These are phyloP conservation scores for Danionella dracula DNA, from an alignment of 2,797 vertebrate genomes.

Conservation along the genomic window DNA sequence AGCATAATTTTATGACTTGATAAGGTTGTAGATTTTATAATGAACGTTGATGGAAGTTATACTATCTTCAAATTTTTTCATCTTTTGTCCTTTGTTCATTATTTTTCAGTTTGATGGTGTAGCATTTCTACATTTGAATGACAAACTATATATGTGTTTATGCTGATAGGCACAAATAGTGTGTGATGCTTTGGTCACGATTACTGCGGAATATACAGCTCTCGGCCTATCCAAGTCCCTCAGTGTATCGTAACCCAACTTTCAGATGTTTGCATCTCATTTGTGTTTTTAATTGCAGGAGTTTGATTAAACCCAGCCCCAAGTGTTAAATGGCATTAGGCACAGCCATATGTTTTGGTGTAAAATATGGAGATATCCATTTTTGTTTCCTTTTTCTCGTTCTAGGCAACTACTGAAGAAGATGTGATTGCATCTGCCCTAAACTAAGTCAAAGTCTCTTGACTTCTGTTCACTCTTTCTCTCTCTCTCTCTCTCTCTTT, in stretches of 20 bases:
- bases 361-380: constrained; percentile 61
- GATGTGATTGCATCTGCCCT: constrained; percentile 71
- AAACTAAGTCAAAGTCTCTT: constrained; percentile 64
- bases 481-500: constrained; percentile 50
- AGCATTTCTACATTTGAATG: neutral
- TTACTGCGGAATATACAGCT: constrained; percentile 53
- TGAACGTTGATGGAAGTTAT: too few relatives aligned
- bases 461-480: constrained; percentile 55
- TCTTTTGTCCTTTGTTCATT: neutral
- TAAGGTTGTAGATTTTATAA: too few relatives aligned
- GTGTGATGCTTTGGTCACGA: constrained; percentile 49
- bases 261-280: constrained; percentile 76
- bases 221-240: constrained; percentile 65
- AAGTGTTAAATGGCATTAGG: constrained; percentile 74
- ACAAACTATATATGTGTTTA: neutral
- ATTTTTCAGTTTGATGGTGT: neutral
- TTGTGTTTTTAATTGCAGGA: constrained; percentile 75
- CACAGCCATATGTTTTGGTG: constrained; percentile 68
- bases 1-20: too few relatives aligned
- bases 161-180: constrained; percentile 33
- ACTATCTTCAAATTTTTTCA: too few relatives aligned
- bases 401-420: constrained; percentile 55
- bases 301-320: constrained; percentile 78
- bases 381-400: constrained; percentile 69
- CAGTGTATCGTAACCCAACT: constrained; percentile 65